Base-by-base conservation (phyloP, 2,113 vertebrate genomes). In the Dendropsophus ebraccatus region DNA sequence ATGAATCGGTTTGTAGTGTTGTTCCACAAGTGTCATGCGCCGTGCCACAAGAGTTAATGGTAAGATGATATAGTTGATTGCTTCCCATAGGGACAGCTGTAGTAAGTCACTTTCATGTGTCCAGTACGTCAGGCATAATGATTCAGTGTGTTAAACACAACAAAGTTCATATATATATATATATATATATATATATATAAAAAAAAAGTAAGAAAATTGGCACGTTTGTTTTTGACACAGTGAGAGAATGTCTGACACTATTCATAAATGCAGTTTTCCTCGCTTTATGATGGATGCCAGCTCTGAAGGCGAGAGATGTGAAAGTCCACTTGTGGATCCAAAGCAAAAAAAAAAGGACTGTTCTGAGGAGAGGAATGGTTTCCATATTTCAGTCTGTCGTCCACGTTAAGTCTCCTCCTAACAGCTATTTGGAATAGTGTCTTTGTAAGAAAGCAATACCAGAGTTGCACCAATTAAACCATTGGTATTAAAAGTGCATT, bases 141-240 rank as follows among this genome's bases (percentile, higher is more conserved):
- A 84, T 9, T 83, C 0, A 0, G 54, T 7, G 50, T 83, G 65
- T 2, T 86, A 37, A 87, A 87, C 82, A 85, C 90, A 89, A 90
- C 90, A 12, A 6, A 69, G 30, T 91, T 91, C 92, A 92, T 93
- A 92, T 89, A n/a, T n/a, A n/a, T n/a, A n/a, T n/a, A 92, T 93
- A 92, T 89, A n/a, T n/a, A n/a, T n/a, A n/a, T n/a, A n/a, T n/a
- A n/a, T n/a, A n/a, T n/a, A 90, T 88, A 89, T 84, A 92, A 88
- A 83, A 91, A 83, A 92, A 86, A 92, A 93, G 93, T 93, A 93
- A 91, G 93, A 91, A 91, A 89, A 90, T 91, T 93, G 94, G 94
- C 94, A 93, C 90, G 41, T 89, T 89, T 80, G 54, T 62, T 90
- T 90, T 90, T 87, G 90, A 93, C 89, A 91, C 90, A 89, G 88